Evolutionary conservation across 1,140 invertebrate species (phyloP).

Genomic region (Tenebrio molitor): DNA sequence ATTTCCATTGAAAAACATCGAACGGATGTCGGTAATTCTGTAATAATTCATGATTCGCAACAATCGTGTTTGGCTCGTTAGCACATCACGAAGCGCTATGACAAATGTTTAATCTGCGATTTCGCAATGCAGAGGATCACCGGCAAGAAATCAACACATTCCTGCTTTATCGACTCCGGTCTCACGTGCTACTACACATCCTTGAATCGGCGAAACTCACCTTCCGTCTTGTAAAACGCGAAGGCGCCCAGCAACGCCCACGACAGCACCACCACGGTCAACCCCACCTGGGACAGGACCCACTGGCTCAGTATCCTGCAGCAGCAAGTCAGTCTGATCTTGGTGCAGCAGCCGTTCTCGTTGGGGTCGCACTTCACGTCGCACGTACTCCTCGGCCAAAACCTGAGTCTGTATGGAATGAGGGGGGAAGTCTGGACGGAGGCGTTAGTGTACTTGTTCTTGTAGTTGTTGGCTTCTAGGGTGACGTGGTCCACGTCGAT

Average conservation of each 20-base stretch:
- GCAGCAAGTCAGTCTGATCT: constrained; percentile 56
- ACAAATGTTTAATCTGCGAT: constrained; percentile 1
- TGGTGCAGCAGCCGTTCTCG: constrained; percentile 52
- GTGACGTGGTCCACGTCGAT: constrained; percentile 64
- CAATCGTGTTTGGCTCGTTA: neutral
- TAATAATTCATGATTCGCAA: no score
- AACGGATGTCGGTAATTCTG: no score
- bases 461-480: constrained; percentile 56
- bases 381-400: constrained; percentile 66
- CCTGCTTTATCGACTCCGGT: neutral
- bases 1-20: no score
- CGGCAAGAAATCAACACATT: neutral
- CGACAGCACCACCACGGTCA: constrained; percentile 68
- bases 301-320: constrained; percentile 63
- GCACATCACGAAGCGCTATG: neutral
- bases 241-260: constrained; percentile 73
- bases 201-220: constrained; percentile 54
- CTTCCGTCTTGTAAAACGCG: constrained; percentile 73
- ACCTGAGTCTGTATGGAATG: constrained; percentile 68
- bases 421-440: constrained; percentile 67
- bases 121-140: neutral
- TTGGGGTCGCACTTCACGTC: constrained; percentile 57
- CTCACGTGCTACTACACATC: constrained; percentile 1
- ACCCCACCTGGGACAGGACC: constrained; percentile 67
- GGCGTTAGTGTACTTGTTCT: constrained; percentile 54